Evolutionary conservation across 2,113 vertebrate species (phyloP), one percentile per base, ranked within the genome.

Genomic region (Pterocles burchelli): DNA sequence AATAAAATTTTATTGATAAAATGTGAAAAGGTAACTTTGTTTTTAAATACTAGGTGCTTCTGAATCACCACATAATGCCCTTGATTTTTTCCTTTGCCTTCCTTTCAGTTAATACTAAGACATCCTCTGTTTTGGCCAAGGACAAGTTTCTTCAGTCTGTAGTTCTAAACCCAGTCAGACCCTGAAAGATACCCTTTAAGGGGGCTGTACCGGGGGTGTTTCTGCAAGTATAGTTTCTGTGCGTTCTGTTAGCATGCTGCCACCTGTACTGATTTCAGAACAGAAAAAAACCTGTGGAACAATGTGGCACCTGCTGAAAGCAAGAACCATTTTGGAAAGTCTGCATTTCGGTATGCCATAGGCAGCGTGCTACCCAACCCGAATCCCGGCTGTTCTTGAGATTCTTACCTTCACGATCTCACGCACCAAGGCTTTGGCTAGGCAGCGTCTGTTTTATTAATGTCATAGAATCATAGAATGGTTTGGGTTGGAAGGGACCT

Each of bases 351-450:
- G 26, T 28, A 28, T 41, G 46, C 3, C 15, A 1, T n/a, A 28
- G 29, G 79, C 29, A 59, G 26, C 2, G 1, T 22, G 43, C 82
- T 68, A 8, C 36, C 43, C 43, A 80, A 54, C 10, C 34, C 38
- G 48, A 11, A 24, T 28, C 22, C 62, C 34, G 68, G 22, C 63
- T 77, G 41, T 28, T 38, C 33, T 70, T 33, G 73, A 41, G 33
- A 10, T 55, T 70, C 59, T 55, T 46, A 51, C 34, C 52, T 74
- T 29, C 9, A 5, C 2, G 7, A 21, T 34, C 51, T 65, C 28
- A 7, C 8, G 2, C 7, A 54, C 9, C 7, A 36, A 59, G 61
- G 48, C 25, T 73, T 81, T 0, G 0, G 10, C 54, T 18, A 9
- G 73, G 66, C 43, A 84, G 72, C 33, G 34, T 65, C 79, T 81